Evolutionary conservation across 1,140 invertebrate species (phyloP), one percentile per base, ranked within the genome.

Genomic region (Sarcophaga peregrina): DNA sequence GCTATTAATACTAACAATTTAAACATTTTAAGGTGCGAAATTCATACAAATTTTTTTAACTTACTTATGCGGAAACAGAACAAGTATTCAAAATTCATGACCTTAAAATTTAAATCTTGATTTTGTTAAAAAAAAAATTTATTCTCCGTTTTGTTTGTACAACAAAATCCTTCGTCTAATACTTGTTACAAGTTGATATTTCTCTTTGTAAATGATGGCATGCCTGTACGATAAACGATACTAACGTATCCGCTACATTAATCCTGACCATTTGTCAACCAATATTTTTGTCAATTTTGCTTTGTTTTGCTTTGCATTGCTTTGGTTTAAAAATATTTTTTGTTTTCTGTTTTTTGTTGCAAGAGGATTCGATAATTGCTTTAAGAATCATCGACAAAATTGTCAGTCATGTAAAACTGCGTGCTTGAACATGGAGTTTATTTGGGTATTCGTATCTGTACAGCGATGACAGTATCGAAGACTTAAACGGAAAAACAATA

Each of bases 291-390:
- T 58, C 54, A 58, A 58, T 6, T 58, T 68, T 25, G 6, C 17
- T n/a, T 68, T 68, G 6, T 37, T 68, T 68, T 68, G 54, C 9
- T 68, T 52, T 58, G 13, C n/a, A 15, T 58, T 58, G n/a, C 11
- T 58, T 58, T 13, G 10, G 11, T 20, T n/a, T n/a, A 25, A 68
- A 68, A 68, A 37, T 37, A 20, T 68, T 68, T 68, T 20, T 58
- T n/a, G n/a, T n/a, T n/a, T n/a, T n/a, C n/a, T n/a, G n/a, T 58
- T 6, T 10, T 10, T 58, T 58, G 11, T 58, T 15, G 54, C 20
- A 68, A 68, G 62, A 68, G 62, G 62, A 68, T 68, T 68, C 17
- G 62, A 68, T 68, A 68, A 68, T 68, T 68, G 62, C 62, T 68
- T 68, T 68, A 68, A 68, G 62, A 68, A 68, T 68, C 17, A 68